Base-by-base conservation (phyloP, 2,888 invertebrate genomes). In the Sarcophaga caerulescens region DNA sequence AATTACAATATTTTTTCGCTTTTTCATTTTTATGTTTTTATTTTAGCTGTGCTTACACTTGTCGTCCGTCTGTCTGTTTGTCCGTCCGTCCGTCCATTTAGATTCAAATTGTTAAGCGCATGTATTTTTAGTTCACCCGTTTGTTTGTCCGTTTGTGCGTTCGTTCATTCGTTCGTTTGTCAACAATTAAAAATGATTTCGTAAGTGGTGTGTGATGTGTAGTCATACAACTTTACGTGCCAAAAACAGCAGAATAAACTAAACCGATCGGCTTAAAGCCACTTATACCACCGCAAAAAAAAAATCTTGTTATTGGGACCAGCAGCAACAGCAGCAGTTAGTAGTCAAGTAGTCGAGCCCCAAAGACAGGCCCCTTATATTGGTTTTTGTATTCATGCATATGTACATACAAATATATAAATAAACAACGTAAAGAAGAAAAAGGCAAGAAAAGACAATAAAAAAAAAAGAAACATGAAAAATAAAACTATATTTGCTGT, bases 331-430 rank as follows among this genome's bases (percentile, higher is more conserved):
- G 8, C 35, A 77, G 77, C 59, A 60, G 74, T 79, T 65, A 70
- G 71, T 66, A 25, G 66, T 59, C 62, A 68, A 62, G 71, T 73
- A 66, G 85, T 71, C 86, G 86, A 84, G 86, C 86, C 86, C 83
- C 86, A 86, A 35, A 78, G 86, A 75, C 86, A 79, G 78, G 86
- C 86, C 86, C 86, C 84, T 78, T 35, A 66, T 77, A 83, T 63
- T 82, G 68, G 12, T 59, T 75, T 4, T 69, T 70, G 59, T 47
- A 71, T 47, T 44, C 14, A 62, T 60, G 10, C 11, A 21, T 60
- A 10, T 6, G 8, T 60, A 19, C 11, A n/a, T 60, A 60, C 19
- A 60, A 19, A 10, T 21, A 60, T 60, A 19, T n/a, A 60, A 60
- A 60, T 21, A 19, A 19, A 60, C 17, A n/a, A n/a, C 6, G 6